Percentiles rank a stretch among this genome's conserved stretches.
Evolutionary conservation across 1,140 invertebrate species (phyloP).

Genomic region (Aradophagus sp.): DNA sequence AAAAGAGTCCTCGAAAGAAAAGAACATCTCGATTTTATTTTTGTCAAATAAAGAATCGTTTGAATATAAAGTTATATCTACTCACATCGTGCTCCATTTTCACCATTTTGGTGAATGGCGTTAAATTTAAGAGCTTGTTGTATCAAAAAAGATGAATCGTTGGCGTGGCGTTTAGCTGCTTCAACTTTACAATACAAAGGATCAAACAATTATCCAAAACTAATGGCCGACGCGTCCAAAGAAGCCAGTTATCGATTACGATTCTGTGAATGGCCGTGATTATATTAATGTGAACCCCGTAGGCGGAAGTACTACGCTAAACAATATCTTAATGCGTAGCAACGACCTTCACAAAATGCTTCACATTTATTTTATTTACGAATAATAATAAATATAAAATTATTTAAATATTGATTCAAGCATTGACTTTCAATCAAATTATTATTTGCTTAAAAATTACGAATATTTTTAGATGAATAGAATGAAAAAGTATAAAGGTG

Average conservation of each 20-base stretch:
- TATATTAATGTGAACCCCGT: conserved; percentile 9
- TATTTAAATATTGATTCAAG: too few relatives aligned
- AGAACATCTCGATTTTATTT: too few relatives aligned
- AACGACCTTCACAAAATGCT: neutral
- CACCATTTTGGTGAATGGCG: conserved; percentile 63
- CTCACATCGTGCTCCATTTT: conserved; percentile 74
- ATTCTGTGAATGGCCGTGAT: neutral
- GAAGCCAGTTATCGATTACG: conserved; percentile 28
- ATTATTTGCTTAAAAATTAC: too few relatives aligned
- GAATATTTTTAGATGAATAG: too few relatives aligned
- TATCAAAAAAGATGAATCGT: too few relatives aligned
- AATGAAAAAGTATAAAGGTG: neutral
- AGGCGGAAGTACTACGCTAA: conserved; percentile 24
- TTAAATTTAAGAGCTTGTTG: conserved; percentile 2
- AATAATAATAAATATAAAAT: too few relatives aligned
- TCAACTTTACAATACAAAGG: neutral
- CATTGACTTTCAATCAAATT: too few relatives aligned
- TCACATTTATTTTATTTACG: conserved; percentile 1
- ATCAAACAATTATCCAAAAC: conserved; percentile 17
- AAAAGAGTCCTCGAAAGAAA: too few relatives aligned
- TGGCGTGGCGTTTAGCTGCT: neutral
- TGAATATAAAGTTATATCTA: too few relatives aligned
- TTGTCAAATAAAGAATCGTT: too few relatives aligned
- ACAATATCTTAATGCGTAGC: conserved; percentile 1
- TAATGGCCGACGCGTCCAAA: conserved; percentile 22